Percentiles rank a stretch among this genome's conserved stretches.
phyloP scores from a whole-genome alignment of 2,888 invertebrate species.

The Mythimna impura region DNA sequence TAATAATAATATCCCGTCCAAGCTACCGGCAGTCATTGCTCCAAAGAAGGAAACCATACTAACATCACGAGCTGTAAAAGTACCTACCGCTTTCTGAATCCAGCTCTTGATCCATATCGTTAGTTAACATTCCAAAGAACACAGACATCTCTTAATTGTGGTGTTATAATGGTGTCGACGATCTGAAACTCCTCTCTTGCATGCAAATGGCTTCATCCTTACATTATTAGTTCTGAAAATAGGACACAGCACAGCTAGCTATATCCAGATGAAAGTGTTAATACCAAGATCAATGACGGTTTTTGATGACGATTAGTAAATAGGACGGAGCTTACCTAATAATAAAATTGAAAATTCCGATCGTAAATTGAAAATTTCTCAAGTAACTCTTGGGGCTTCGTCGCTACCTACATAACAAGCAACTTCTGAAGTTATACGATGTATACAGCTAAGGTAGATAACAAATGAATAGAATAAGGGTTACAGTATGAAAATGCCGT shows the following conservation, averaged over 20 bases:
- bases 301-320: background rate
- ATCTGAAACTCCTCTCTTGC: slow-evolving; percentile 26
- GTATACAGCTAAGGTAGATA: too few relatives aligned
- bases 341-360: slow-evolving; percentile 6
- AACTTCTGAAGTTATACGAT: too few relatives aligned
- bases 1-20: too few relatives aligned
- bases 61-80: too few relatives aligned
- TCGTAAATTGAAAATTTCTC: slow-evolving; percentile 22
- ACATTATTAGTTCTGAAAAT: slow-evolving; percentile 10
- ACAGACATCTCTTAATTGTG: slow-evolving; percentile 11
- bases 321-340: background rate
- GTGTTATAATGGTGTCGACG: slow-evolving; percentile 11
- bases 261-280: background rate
- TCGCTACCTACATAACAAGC: background rate
- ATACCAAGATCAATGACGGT: background rate
- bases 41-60: too few relatives aligned
- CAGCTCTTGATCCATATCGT: too few relatives aligned
- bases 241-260: background rate
- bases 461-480: too few relatives aligned
- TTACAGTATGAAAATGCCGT: too few relatives aligned
- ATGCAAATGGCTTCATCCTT: slow-evolving; percentile 32
- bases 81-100: too few relatives aligned
- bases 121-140: slow-evolving; percentile 5
- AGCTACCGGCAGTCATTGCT: too few relatives aligned
- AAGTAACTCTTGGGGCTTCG: background rate